phyloP scores from a whole-genome alignment of 2,113 vertebrate species.

The Dryoscopus gambensis region DNA sequence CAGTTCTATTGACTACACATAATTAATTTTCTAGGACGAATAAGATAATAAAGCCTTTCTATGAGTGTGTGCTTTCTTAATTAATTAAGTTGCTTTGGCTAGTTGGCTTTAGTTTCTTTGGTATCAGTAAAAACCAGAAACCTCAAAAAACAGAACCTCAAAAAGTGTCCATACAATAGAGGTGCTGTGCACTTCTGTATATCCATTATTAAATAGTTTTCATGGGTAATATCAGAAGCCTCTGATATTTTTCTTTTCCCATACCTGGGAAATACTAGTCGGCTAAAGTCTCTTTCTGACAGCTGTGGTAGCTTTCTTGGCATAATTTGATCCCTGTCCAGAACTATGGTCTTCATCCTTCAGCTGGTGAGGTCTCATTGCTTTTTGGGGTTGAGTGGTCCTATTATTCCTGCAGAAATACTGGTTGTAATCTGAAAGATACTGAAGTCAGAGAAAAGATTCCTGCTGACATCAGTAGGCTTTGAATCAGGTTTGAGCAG shows the following conservation, averaged over 20 bases:
- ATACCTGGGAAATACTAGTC: not conserved
- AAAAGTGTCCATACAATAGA: not conserved
- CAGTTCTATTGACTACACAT: not conserved
- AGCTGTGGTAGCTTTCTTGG: not conserved
- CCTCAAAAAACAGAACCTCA: not conserved
- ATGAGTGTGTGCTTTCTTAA: not conserved
- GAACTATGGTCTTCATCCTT: not conserved
- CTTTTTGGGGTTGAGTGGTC: not conserved
- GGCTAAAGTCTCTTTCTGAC: not conserved
- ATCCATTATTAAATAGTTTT: not conserved
- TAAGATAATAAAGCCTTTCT: not conserved
- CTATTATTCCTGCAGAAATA: not conserved
- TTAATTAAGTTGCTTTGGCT: not conserved
- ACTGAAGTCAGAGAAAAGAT: not conserved
- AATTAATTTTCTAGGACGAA: slow-evolving; percentile 17
- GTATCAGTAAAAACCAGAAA: not conserved
- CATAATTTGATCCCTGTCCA: not conserved
- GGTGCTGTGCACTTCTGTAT: not conserved
- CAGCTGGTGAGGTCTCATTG: not conserved
- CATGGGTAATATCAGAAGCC: not conserved
- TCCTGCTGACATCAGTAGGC: not conserved
- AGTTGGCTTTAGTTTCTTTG: not conserved
- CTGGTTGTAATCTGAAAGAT: not conserved
- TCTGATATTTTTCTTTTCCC: not conserved
- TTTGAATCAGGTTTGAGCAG: not conserved